Evolutionary conservation across 2,888 invertebrate species (phyloP).

Genomic region (Leucoma salicis): DNA sequence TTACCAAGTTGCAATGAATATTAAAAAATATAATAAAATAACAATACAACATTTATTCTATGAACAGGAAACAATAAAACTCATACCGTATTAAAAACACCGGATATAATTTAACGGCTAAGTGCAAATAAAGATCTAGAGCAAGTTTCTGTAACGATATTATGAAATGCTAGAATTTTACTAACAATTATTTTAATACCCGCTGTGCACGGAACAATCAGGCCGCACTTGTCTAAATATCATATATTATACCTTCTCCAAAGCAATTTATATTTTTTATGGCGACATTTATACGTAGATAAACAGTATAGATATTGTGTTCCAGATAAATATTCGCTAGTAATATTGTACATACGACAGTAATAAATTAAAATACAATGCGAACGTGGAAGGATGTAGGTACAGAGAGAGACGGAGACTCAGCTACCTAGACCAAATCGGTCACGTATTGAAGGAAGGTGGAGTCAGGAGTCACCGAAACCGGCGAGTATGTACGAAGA

Average conservation of each 20-base stretch:
- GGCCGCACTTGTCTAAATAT: slow-evolving; percentile 3
- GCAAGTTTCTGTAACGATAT: slow-evolving; percentile 3
- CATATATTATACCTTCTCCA: too few relatives aligned
- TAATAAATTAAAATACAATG: too few relatives aligned
- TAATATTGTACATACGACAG: too few relatives aligned
- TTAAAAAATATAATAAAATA: too few relatives aligned
- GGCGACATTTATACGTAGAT: neutral
- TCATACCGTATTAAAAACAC: neutral
- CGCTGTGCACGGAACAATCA: neutral
- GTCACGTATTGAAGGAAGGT: too few relatives aligned
- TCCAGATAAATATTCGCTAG: neutral
- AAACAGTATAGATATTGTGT: neutral
- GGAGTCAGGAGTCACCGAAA: too few relatives aligned
- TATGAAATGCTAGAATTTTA: slow-evolving; percentile 4
- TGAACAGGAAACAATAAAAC: neutral
- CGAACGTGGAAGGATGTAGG: too few relatives aligned
- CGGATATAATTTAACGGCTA: neutral
- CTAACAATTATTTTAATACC: slow-evolving; percentile 2
- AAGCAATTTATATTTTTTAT: neutral
- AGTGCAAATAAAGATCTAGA: neutral
- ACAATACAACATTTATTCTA: neutral
- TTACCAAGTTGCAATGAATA: too few relatives aligned
- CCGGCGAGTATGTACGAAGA: too few relatives aligned
- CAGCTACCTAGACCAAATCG: too few relatives aligned
- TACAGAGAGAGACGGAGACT: too few relatives aligned